Evolutionary conservation across 2,113 vertebrate genomes (phyloP).

Genomic region (Dolichallabes microphthalmus): DNA sequence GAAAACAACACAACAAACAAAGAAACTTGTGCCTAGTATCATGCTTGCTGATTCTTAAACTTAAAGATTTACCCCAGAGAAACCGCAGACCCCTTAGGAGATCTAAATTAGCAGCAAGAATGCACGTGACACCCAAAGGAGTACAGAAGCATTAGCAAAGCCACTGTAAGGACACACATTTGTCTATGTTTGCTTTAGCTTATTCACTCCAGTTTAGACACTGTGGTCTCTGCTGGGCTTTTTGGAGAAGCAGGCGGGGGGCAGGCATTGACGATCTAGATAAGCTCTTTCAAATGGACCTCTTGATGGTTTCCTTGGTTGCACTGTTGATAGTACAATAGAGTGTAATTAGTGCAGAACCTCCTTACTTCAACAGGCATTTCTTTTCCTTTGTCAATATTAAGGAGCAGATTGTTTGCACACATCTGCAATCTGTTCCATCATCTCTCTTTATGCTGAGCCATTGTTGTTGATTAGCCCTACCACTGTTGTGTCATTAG

Average conservation of each 20-base stretch:
- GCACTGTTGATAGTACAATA: not conserved
- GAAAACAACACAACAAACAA: too few relatives aligned
- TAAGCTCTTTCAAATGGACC: not conserved
- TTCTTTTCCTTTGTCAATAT: not conserved
- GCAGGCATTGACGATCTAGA: not conserved
- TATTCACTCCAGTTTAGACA: not conserved
- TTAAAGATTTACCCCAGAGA: not conserved
- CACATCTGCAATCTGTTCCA: not conserved
- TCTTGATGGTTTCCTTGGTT: not conserved
- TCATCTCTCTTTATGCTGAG: not conserved
- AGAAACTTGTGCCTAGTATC: too few relatives aligned
- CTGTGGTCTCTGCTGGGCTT: not conserved
- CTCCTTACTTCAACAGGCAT: not conserved
- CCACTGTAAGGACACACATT: not conserved
- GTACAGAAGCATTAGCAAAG: not conserved
- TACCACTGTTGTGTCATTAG: not conserved
- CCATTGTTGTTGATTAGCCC: not conserved
- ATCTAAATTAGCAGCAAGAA: not conserved
- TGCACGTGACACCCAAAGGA: not conserved
- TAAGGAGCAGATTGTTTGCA: not conserved
- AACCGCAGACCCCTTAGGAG: not conserved
- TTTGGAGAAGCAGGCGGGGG: not conserved
- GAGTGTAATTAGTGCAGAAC: not conserved
- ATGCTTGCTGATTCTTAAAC: too few relatives aligned
- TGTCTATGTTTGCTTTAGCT: not conserved